phyloP scores from a whole-genome alignment of 2,797 vertebrate genomes.

The Acanthurus lineatus region DNA sequence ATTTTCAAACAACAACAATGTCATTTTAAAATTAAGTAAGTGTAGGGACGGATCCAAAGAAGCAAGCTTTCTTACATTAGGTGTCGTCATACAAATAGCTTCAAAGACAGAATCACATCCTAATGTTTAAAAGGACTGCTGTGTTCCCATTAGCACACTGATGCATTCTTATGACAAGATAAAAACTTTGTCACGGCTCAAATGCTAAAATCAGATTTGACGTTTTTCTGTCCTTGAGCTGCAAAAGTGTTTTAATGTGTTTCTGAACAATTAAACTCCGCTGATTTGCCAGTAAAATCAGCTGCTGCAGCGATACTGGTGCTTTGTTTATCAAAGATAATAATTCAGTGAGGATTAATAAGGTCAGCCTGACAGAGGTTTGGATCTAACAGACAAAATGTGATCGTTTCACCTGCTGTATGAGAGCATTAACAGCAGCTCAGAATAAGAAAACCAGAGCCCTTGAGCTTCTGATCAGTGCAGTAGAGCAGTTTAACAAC shows the following conservation, averaged over 20 bases:
- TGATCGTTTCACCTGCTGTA: constrained; percentile 14
- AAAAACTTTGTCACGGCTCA: constrained; percentile 30
- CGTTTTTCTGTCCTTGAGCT: constrained; percentile 12
- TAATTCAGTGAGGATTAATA: constrained; percentile 4
- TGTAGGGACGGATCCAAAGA: constrained; percentile 1
- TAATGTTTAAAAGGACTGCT: constrained; percentile 37
- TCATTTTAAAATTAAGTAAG: constrained; percentile 52
- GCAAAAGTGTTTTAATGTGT: background rate
- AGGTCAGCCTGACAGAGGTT: constrained; percentile 8
- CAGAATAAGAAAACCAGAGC: constrained; percentile 11
- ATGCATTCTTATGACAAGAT: constrained; percentile 40
- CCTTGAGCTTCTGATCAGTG: constrained; percentile 31
- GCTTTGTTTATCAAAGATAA: constrained; percentile 3
- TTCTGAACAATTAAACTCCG: constrained; percentile 27
- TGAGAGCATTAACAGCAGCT: background rate
- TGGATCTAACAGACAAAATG: background rate
- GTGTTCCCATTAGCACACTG: constrained; percentile 32
- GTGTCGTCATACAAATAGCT: constrained; percentile 57
- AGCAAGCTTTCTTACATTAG: constrained; percentile 28
- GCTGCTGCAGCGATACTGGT: constrained; percentile 3
- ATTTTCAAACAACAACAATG: constrained; percentile 33
- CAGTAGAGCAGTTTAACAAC: constrained; percentile 31
- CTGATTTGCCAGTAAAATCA: constrained; percentile 18
- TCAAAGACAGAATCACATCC: constrained; percentile 44
- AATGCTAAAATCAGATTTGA: constrained; percentile 13